A percentile compares a stretch with the other conserved stretches of the same genome.
Conservation (phyloP, 2,797 vertebrate species). For the Chiroxiphia lanceolata region DNA sequence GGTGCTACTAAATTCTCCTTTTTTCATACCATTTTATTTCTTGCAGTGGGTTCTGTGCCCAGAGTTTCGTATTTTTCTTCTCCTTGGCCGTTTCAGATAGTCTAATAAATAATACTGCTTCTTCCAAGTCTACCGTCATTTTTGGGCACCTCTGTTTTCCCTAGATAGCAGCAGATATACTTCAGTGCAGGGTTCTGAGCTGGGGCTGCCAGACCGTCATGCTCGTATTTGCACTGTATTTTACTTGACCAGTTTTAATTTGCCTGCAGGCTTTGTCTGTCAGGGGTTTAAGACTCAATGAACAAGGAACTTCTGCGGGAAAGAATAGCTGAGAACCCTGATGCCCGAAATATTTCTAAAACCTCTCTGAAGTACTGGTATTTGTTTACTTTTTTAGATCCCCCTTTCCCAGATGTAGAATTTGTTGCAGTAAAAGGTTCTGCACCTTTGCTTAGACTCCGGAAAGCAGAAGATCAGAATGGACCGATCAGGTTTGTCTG, state of each 20-base stretch:
- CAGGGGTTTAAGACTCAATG: neutral
- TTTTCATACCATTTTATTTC: neutral
- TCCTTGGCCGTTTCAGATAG: neutral
- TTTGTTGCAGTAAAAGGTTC: slow-evolving; percentile 79
- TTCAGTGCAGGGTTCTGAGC: neutral
- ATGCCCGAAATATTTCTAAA: neutral
- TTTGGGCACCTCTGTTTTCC: neutral
- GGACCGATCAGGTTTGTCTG: slow-evolving; percentile 87
- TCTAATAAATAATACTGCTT: neutral
- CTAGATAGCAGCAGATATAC: neutral
- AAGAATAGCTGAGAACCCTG: neutral
- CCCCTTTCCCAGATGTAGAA: slow-evolving; percentile 79
- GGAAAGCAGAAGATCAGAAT: slow-evolving; percentile 77
- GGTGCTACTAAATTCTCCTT: neutral
- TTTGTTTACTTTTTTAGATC: slow-evolving; percentile 76
- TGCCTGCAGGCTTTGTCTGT: neutral
- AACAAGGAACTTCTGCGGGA: neutral
- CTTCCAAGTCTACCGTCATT: neutral
- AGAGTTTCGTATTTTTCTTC: neutral
- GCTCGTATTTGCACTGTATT: neutral
- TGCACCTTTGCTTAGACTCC: slow-evolving; percentile 79
- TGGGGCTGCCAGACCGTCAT: neutral
- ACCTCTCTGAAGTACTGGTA: neutral
- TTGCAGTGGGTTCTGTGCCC: neutral
- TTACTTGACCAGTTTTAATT: neutral